phyloP scores from a whole-genome alignment of 2,113 vertebrate species.

The Catharus bicknelli region DNA sequence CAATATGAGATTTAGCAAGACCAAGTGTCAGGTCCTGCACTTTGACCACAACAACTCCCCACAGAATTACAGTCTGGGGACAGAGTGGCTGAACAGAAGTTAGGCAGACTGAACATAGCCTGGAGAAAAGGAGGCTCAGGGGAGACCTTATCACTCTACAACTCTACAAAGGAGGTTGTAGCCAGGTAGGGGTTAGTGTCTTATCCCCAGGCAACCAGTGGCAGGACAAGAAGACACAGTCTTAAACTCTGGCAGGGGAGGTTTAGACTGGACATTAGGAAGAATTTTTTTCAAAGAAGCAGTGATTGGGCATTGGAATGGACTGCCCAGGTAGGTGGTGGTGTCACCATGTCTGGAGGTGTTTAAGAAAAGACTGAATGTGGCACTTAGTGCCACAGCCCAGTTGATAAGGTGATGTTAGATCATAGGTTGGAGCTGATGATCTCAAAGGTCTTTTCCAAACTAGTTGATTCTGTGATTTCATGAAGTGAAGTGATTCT shows the following conservation, averaged over 20 bases:
- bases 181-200: not conserved
- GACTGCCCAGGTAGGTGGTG: not conserved
- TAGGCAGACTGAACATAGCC: not conserved
- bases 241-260: not conserved
- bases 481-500: not conserved
- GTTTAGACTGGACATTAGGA: not conserved
- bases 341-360: not conserved
- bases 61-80: not conserved
- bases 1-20: fast-evolving
- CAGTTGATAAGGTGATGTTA: not conserved
- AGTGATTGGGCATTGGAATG: not conserved
- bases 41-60: not conserved
- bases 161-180: not conserved
- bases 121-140: not conserved
- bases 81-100: not conserved
- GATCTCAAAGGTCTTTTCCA: not conserved
- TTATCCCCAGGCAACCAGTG: not conserved
- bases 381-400: not conserved
- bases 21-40: not conserved
- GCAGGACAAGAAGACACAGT: not conserved
- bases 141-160: not conserved
- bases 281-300: not conserved
- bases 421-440: not conserved
- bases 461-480: not conserved
- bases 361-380: not conserved